These are phyloP conservation scores for Tragelaphus scriptus DNA, from an alignment of 2,113 vertebrate genomes.

Conservation along the genomic window DNA sequence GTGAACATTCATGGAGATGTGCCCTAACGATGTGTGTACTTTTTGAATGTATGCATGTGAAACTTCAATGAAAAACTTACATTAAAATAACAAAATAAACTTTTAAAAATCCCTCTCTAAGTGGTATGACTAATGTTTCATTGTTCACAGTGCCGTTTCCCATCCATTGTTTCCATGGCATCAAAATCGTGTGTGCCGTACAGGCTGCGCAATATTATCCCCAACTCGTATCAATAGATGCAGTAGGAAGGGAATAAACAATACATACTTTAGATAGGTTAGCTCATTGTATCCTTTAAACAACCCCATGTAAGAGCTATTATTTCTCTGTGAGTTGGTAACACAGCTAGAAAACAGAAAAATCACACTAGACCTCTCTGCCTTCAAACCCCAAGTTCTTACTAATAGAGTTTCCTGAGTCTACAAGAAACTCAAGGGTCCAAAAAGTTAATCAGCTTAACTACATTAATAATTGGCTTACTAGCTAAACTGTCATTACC, in stretches of 20 bases:
- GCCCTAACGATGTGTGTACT: not conserved
- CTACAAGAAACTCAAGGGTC: not conserved
- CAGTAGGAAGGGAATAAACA: not conserved
- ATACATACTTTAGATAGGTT: not conserved
- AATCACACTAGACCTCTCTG: not conserved
- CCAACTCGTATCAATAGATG: not conserved
- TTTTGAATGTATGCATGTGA: not conserved
- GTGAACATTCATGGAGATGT: not conserved
- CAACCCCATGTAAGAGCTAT: not conserved
- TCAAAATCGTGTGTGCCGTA: not conserved
- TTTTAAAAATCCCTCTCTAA: not conserved
- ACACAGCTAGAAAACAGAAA: slow-evolving; percentile 3
- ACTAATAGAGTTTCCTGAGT: not conserved
- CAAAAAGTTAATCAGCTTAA: not conserved
- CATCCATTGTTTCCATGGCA: not conserved
- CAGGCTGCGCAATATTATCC: not conserved
- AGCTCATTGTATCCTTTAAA: not conserved
- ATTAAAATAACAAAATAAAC: not conserved
- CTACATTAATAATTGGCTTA: not conserved
- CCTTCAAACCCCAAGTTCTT: not conserved
- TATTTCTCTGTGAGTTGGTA: not conserved
- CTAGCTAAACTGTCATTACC: not conserved
- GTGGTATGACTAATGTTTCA: not conserved
- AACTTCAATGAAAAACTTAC: not conserved
- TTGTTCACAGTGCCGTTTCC: not conserved